Conservation (phyloP, 2,888 invertebrate genomes). For the Machimus rusticus region DNA sequence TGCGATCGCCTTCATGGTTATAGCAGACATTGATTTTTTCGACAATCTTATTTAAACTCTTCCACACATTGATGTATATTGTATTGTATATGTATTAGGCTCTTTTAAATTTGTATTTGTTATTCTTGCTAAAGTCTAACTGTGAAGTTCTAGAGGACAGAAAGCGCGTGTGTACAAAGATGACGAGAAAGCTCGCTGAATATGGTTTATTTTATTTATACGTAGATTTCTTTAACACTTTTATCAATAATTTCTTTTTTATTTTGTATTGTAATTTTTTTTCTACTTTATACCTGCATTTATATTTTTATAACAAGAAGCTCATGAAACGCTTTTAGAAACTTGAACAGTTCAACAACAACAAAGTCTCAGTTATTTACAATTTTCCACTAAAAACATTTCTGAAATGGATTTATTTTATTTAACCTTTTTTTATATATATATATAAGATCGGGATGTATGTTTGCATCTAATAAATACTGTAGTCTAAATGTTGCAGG, state of each 20-base stretch:
- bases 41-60: not conserved
- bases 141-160: not conserved
- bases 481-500: not conserved
- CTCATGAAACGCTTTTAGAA: constrained; percentile 34
- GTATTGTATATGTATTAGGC: no score
- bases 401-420: not conserved
- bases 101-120: not conserved
- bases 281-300: not conserved
- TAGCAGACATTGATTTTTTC: constrained; percentile 46
- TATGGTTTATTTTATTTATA: not conserved
- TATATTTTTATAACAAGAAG: constrained; percentile 22
- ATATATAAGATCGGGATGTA: not conserved
- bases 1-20: constrained; percentile 71
- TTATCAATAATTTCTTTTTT: not conserved
- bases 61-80: not conserved
- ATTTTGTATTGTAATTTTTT: not conserved
- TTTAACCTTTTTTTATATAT: not conserved
- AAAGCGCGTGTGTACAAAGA: constrained; percentile 33
- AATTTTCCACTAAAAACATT: constrained; percentile 22
- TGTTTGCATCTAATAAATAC: not conserved
- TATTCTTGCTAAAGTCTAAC: not conserved
- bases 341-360: constrained; percentile 37
- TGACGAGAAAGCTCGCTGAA: constrained; percentile 32
- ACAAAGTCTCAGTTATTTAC: constrained; percentile 4
- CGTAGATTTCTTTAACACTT: not conserved